Conservation (phyloP, 2,113 vertebrate species). For the Entomyzon cyanotis region DNA sequence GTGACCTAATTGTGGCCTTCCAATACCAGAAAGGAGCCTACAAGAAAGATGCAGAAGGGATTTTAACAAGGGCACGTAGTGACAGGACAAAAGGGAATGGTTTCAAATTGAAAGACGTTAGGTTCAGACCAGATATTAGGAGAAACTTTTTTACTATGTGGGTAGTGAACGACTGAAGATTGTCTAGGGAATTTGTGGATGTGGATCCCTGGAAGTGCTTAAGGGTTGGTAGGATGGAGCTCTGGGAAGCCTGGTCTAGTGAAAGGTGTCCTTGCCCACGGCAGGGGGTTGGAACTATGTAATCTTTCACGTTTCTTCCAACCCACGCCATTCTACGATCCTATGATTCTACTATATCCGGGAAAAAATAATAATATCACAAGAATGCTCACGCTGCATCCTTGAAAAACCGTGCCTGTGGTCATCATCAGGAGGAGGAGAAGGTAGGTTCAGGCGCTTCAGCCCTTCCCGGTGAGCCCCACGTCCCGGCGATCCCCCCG, state of each 20-base stretch:
- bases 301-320: not conserved
- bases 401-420: fast-evolving
- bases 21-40: not conserved
- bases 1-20: not conserved
- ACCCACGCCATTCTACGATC: fast-evolving
- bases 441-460: fast-evolving
- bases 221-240: not conserved
- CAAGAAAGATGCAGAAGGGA: not conserved
- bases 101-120: not conserved
- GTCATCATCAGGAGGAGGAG: not conserved
- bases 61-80: not conserved
- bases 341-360: fast-evolving
- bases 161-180: not conserved
- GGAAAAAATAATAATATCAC: not conserved
- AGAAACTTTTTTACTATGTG: not conserved
- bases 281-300: not conserved
- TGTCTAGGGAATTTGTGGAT: not conserved
- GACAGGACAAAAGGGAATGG: not conserved
- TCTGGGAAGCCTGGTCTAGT: not conserved
- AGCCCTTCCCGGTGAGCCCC: not conserved
- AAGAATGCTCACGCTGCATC: fast-evolving
- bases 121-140: not conserved
- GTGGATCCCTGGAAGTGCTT: not conserved
- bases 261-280: not conserved
- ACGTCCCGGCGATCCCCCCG: fast-evolving